phyloP scores from a whole-genome alignment of 2,113 vertebrate genomes.

The Dicentrarchus labrax region DNA sequence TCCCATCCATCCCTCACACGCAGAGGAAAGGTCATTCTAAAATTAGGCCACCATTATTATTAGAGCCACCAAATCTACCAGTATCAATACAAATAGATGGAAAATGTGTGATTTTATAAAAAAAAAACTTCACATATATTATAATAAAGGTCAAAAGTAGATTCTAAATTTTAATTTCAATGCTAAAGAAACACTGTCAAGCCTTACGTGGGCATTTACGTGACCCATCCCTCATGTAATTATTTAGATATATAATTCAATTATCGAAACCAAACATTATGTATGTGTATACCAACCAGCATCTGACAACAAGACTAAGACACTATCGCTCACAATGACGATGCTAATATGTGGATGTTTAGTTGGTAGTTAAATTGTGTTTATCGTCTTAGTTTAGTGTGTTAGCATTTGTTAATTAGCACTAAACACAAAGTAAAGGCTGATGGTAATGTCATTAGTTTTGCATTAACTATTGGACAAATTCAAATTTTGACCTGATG shows the following conservation, averaged over 20 bases:
- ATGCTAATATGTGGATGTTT: no score
- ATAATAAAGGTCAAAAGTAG: background rate
- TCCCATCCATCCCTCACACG: background rate
- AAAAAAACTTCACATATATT: background rate
- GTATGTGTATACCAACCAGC: no score
- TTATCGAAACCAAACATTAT: no score
- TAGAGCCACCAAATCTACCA: background rate
- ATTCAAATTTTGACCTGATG: background rate
- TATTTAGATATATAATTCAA: no score
- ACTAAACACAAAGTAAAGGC: background rate
- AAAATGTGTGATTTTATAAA: background rate
- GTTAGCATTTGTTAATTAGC: background rate
- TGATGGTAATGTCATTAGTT: background rate
- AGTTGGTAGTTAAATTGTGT: no score
- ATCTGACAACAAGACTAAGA: no score
- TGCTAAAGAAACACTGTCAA: background rate
- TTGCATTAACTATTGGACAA: background rate
- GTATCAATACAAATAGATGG: background rate
- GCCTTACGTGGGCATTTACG: no score
- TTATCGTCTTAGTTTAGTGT: background rate
- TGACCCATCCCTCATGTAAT: no score
- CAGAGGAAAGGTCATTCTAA: constrained; percentile 21
- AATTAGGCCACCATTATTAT: background rate
- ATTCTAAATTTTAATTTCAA: background rate
- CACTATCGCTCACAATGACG: no score